phyloP scores from a whole-genome alignment of 2,797 vertebrate species.

The Mionectes olivaceus region DNA sequence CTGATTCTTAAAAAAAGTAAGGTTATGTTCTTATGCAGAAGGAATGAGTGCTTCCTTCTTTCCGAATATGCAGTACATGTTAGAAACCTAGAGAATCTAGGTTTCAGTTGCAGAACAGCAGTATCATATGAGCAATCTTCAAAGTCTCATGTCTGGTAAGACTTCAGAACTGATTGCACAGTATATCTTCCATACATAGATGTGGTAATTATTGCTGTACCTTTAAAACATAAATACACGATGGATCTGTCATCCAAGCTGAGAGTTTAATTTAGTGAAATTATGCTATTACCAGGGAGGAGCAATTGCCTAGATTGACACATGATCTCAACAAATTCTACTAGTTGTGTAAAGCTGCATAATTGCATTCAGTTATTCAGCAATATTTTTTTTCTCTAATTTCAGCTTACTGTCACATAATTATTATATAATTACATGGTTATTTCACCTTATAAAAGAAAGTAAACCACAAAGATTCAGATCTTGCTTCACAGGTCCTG shows the following conservation, averaged over 20 bases:
- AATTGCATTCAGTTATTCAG: background rate
- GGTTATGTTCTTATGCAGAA: background rate
- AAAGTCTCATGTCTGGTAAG: background rate
- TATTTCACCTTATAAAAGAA: conserved; percentile 40
- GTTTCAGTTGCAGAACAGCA: background rate
- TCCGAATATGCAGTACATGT: background rate
- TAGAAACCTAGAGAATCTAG: background rate
- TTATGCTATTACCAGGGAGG: background rate
- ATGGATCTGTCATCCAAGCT: background rate
- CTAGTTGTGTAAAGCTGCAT: background rate
- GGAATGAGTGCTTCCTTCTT: background rate
- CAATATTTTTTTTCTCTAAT: background rate
- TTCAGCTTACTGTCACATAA: background rate
- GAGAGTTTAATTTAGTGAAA: background rate
- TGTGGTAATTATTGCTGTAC: background rate
- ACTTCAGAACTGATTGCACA: background rate
- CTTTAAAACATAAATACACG: background rate
- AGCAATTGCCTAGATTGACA: background rate
- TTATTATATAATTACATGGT: background rate
- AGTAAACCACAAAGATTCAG: background rate
- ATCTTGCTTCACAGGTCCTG: background rate
- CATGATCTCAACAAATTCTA: background rate
- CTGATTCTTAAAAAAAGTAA: background rate
- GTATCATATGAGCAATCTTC: background rate
- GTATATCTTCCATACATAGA: background rate